A percentile compares a stretch with the other conserved stretches of the same genome.
phyloP scores from a whole-genome alignment of 2,888 invertebrate species.

The Podabrus alpinus region DNA sequence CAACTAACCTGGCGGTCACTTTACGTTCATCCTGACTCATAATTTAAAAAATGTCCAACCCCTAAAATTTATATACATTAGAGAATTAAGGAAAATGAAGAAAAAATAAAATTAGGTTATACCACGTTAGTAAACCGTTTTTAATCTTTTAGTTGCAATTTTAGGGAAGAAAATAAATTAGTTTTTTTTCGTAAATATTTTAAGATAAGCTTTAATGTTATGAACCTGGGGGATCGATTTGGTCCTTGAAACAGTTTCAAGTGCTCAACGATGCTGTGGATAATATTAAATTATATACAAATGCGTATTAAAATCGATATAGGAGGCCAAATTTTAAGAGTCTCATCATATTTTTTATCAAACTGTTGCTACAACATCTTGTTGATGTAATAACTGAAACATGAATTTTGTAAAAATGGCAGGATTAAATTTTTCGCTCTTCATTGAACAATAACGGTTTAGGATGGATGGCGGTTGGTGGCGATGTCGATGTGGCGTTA shows the following conservation, averaged over 20 bases:
- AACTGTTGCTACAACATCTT: neutral
- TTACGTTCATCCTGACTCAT: neutral
- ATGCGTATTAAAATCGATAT: slow-evolving; percentile 14
- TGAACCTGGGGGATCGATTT: slow-evolving; percentile 4
- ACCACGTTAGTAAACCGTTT: neutral
- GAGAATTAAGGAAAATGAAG: neutral
- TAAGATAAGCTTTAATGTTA: neutral
- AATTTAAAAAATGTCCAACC: neutral
- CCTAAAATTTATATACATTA: neutral
- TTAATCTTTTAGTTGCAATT: neutral
- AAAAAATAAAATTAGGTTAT: neutral
- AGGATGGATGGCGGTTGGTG: neutral
- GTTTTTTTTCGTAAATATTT: neutral
- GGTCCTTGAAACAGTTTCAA: slow-evolving; percentile 11
- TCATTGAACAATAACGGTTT: neutral
- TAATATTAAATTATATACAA: slow-evolving; percentile 1
- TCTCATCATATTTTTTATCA: slow-evolving; percentile 6
- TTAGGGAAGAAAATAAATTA: neutral
- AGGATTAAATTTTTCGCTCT: neutral
- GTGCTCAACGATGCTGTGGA: neutral
- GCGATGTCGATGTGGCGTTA: neutral
- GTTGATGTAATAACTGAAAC: neutral
- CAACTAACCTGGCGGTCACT: neutral
- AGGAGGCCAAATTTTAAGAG: slow-evolving; percentile 2
- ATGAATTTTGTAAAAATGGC: neutral